Conservation (phyloP, 2,888 invertebrate genomes). For the Rhorus exstirpatorius region DNA sequence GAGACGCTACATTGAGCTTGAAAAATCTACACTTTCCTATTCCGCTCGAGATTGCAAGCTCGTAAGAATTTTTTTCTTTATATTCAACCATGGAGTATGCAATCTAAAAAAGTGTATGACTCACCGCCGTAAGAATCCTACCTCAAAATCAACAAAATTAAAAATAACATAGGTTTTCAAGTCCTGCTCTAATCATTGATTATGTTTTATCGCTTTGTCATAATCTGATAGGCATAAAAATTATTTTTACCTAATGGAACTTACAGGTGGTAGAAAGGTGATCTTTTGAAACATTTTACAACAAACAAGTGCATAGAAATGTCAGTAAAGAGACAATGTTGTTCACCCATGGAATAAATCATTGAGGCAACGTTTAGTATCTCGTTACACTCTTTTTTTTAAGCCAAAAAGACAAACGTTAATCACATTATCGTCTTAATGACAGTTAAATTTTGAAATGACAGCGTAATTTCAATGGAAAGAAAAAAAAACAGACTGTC, state of each 20-base stretch:
- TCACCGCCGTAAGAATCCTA: too few relatives aligned
- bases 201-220: neutral
- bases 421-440: neutral
- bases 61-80: too few relatives aligned
- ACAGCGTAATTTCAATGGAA: slow-evolving; percentile 32
- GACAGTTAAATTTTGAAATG: neutral
- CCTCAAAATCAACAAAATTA: too few relatives aligned
- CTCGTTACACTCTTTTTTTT: neutral
- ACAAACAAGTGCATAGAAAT: slow-evolving; percentile 1
- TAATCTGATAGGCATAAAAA: neutral
- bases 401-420: neutral
- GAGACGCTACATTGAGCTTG: too few relatives aligned
- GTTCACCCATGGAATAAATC: neutral
- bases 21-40: too few relatives aligned
- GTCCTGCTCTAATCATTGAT: neutral
- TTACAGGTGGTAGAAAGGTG: neutral
- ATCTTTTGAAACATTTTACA: neutral
- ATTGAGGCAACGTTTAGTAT: neutral
- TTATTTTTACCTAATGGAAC: neutral
- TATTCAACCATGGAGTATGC: too few relatives aligned
- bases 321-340: neutral
- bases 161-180: neutral
- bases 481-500: slow-evolving; percentile 63
- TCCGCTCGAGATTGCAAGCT: too few relatives aligned
- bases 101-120: too few relatives aligned